Evolutionary conservation across 1,140 invertebrate species (phyloP).

Genomic region (Drosophila eugracilis): DNA sequence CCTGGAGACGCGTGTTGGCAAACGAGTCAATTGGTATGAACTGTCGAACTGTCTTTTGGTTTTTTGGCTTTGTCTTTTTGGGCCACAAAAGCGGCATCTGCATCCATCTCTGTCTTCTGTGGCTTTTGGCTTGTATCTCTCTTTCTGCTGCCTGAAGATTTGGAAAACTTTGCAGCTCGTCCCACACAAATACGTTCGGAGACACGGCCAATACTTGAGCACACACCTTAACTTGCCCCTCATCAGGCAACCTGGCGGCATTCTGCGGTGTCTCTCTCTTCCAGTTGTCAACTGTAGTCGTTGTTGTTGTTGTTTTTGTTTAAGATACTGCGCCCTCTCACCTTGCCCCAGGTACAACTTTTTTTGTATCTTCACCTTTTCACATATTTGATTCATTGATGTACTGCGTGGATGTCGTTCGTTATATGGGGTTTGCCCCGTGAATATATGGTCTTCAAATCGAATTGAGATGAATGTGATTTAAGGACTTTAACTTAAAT

Average conservation of each 20-base stretch:
- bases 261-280: slow-evolving; percentile 28
- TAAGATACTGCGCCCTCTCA: slow-evolving; percentile 75
- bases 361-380: slow-evolving; percentile 31
- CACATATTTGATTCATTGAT: slow-evolving; percentile 74
- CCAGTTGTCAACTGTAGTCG: slow-evolving; percentile 64
- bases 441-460: slow-evolving; percentile 19
- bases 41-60: slow-evolving; percentile 63
- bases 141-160: slow-evolving; percentile 49
- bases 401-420: slow-evolving; percentile 73
- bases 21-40: slow-evolving; percentile 73
- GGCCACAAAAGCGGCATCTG: slow-evolving; percentile 20
- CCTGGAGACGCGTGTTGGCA: slow-evolving; percentile 67
- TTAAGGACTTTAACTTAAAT: slow-evolving; percentile 4
- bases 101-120: slow-evolving; percentile 6
- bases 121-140: slow-evolving; percentile 14
- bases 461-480: slow-evolving; percentile 12
- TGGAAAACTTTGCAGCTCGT: slow-evolving; percentile 62
- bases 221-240: slow-evolving; percentile 63
- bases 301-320: slow-evolving; percentile 17
- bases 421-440: slow-evolving; percentile 2
- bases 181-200: slow-evolving; percentile 60
- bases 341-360: slow-evolving; percentile 34
- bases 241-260: slow-evolving; percentile 39
- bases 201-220: slow-evolving; percentile 37
- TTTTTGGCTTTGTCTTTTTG: not conserved